Conservation (phyloP, 2,888 invertebrate species). For the Hyposoter dolosus region DNA sequence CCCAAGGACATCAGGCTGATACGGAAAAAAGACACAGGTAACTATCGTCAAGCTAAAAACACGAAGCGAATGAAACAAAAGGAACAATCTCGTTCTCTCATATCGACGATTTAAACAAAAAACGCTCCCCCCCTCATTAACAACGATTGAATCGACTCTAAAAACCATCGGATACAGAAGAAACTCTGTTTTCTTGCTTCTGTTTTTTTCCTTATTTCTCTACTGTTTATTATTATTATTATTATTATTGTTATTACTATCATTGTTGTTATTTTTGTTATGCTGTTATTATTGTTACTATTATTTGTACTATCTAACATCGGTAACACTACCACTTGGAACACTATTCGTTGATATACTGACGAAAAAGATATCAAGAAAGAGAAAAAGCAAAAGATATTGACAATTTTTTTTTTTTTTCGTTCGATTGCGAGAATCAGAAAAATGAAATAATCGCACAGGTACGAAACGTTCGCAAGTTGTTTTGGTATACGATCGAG, state of each 20-base stretch:
- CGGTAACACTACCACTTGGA: conserved; percentile 56
- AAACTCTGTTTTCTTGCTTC: conserved; percentile 32
- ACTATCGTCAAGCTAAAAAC: conserved; percentile 77
- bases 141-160: conserved; percentile 27
- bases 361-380: conserved; percentile 13
- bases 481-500: conserved; percentile 56
- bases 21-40: conserved; percentile 94
- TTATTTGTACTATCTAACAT: conserved; percentile 40
- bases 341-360: conserved; percentile 25
- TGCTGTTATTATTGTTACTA: background rate
- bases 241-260: conserved; percentile 3
- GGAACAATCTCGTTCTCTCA: conserved; percentile 21
- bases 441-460: conserved; percentile 16
- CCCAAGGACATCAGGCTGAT: conserved; percentile 93
- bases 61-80: conserved; percentile 28
- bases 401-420: conserved; percentile 24
- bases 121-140: conserved; percentile 25
- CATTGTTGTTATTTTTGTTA: conserved; percentile 6
- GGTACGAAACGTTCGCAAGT: conserved; percentile 42
- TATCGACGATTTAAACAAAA: conserved; percentile 24
- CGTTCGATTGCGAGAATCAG: conserved; percentile 35
- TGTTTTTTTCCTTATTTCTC: conserved; percentile 21
- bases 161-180: conserved; percentile 26
- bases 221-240: conserved; percentile 3
- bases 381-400: background rate